These are phyloP conservation scores for Anthonomus grandis DNA, from an alignment of 1,140 invertebrate genomes.

Conservation along the genomic window DNA sequence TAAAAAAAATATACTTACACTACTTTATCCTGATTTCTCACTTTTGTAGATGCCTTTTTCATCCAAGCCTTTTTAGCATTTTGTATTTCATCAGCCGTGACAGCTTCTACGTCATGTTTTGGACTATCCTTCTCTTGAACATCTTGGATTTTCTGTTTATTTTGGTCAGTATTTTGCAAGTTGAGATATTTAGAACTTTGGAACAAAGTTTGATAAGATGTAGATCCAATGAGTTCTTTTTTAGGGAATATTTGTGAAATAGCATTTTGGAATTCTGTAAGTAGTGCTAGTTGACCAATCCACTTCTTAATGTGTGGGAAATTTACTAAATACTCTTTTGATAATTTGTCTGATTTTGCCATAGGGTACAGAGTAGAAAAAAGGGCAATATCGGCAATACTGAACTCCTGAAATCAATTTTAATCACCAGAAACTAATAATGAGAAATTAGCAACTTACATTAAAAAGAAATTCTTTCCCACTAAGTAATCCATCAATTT, in stretches of 20 bases:
- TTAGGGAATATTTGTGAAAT: slow-evolving; percentile 38
- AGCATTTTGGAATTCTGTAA: slow-evolving; percentile 41
- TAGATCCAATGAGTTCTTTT: slow-evolving; percentile 45
- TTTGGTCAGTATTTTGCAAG: slow-evolving; percentile 4
- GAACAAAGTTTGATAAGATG: slow-evolving; percentile 46
- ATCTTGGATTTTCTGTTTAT: background rate
- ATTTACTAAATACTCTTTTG: slow-evolving; percentile 23
- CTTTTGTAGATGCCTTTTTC: slow-evolving; percentile 49
- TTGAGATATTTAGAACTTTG: slow-evolving; percentile 50
- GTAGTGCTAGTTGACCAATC: slow-evolving; percentile 51
- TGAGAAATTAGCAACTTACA: slow-evolving; percentile 31
- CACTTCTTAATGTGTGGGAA: slow-evolving; percentile 47
- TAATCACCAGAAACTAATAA: background rate
- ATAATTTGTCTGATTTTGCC: slow-evolving; percentile 46
- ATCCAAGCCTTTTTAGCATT: slow-evolving; percentile 58
- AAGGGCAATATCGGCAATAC: slow-evolving; percentile 60
- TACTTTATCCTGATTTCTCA: slow-evolving; percentile 49
- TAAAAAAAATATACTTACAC: slow-evolving; percentile 46
- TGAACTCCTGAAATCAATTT: slow-evolving; percentile 49
- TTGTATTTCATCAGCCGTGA: slow-evolving; percentile 59
- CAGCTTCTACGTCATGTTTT: slow-evolving; percentile 41
- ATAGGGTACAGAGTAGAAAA: slow-evolving; percentile 65
- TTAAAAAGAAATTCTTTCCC: slow-evolving; percentile 26
- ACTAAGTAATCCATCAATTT: slow-evolving; percentile 45
- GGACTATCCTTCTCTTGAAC: slow-evolving; percentile 31